Percentiles rank a stretch among this genome's conserved stretches.
phyloP scores from a whole-genome alignment of 2,888 invertebrate species.

The Azorinus chamasolen region DNA sequence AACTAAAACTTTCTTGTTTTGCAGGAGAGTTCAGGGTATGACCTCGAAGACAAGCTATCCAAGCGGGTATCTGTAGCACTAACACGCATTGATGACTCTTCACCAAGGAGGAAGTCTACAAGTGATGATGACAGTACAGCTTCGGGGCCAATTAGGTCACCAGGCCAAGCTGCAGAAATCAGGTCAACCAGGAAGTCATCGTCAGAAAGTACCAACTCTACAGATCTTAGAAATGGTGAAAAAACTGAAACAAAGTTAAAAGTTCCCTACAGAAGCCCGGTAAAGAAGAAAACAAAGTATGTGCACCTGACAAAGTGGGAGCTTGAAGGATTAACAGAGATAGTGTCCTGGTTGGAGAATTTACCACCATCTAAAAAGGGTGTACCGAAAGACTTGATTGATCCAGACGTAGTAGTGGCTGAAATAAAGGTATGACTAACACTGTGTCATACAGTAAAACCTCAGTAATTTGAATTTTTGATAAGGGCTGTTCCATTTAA shows the following conservation, averaged over 20 bases:
- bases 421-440: slow-evolving; percentile 89
- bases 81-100: slow-evolving; percentile 76
- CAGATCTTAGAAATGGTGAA: slow-evolving; percentile 53
- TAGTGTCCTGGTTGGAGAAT: slow-evolving; percentile 96
- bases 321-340: slow-evolving; percentile 86
- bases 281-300: slow-evolving; percentile 64
- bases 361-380: slow-evolving; percentile 96
- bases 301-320: slow-evolving; percentile 81
- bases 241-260: slow-evolving; percentile 25
- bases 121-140: slow-evolving; percentile 67
- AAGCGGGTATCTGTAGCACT: slow-evolving; percentile 79
- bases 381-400: slow-evolving; percentile 95
- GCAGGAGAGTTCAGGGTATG: no score
- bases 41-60: slow-evolving; percentile 65
- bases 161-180: slow-evolving; percentile 41
- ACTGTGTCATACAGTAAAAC: no score
- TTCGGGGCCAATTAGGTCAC: slow-evolving; percentile 51
- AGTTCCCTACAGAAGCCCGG: slow-evolving; percentile 47
- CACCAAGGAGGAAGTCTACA: slow-evolving; percentile 54
- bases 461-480: no score
- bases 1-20: no score
- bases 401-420: slow-evolving; percentile 95
- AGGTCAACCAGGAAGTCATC: slow-evolving; percentile 65
- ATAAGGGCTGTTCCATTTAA: no score
- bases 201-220: slow-evolving; percentile 65